Evolutionary conservation across 2,113 vertebrate species (phyloP), one percentile per base, ranked within the genome.

Genomic region (Sciurus niger): DNA sequence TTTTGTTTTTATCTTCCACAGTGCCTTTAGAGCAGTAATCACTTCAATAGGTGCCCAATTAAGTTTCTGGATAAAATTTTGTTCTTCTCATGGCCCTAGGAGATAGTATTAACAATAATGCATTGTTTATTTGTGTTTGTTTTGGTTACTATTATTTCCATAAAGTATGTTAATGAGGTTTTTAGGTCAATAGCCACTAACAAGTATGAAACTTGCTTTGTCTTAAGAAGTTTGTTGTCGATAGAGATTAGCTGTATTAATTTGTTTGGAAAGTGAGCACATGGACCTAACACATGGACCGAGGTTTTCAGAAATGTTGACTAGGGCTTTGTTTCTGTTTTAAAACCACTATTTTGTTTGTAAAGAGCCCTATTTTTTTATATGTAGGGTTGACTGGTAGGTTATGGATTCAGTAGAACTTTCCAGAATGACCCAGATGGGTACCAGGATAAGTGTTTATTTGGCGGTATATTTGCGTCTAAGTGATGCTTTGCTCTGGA

Each of bases 51-150:
- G 11, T 58, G 24, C 46, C 37, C 53, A 90, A 18, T 60, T 83
- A 76, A n/a, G 80, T 63, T 95, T 92, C 34, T 73, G n/a, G 95
- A 53, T 78, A 78, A 65, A 58, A 43, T 51, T 91, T 79, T 79
- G 25, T 67, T 92, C 65, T 85, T 8, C 30, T 8, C 8, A 14
- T 58, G 34, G 82, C 40, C 28, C 28, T 8, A 70, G 67, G 67
- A 84, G 58, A 34, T n/a, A 48, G 60, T 63, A 46, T 53, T 87
- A 79, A 68, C 51, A 70, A 28, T 6, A 68, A 12, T 32, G 43
- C 48, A 37, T 63, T 34, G 17, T 70, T 72, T 32, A 63, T 90
- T 90, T 72, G 48, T 60, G 10, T 94, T 89, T 77, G 53, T 89
- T 93, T 95, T 91, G 55, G 70, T 67, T 68, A 76, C 16, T 37